Evolutionary conservation across 2,113 vertebrate species (phyloP), one percentile per base, ranked within the genome.

Genomic region (Nycticryphes semicollaris): DNA sequence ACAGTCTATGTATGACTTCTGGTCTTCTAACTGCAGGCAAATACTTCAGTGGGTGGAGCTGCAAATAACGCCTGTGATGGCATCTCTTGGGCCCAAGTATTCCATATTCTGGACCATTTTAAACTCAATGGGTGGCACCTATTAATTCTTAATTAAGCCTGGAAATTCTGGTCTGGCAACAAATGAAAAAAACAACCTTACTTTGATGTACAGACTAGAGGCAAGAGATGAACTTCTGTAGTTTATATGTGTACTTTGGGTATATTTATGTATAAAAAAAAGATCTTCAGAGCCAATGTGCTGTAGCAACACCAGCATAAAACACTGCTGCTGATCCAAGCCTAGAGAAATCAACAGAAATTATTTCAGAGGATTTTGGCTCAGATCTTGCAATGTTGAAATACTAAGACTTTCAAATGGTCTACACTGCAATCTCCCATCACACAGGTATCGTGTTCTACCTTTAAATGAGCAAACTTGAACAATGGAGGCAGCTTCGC

Each of bases 111-210:
- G 88, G 33, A 22, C 51, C 39, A 67, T 90, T 94, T 93, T 8
- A 78, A 64, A 63, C 85, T 56, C 80, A 63, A 90, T 84, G 87
- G 92, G 85, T 86, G 79, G 88, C 79, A 93, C 57, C 84, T 70
- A 89, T 87, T 95, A 89, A 94, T 89, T 77, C 85, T 89, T 94
- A 93, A 93, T 89, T 92, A 96, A 95, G 67, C 77, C 94, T 89
- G 83, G 94, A 95, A 95, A 96, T 92, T 87, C 90, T 66, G 57
- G 94, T 79, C 90, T 96, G 95, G 95, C 92, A 95, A 94, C 13
- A 41, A 92, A 94, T 92, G 66, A 87, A 89, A 92, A 73, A 59
- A 3, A 7, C 68, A 90, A 75, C 45, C 45, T 84, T 13, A 24
- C 92, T 96, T 92, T 92, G 95, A 94, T 91, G 90, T 92, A 50